phyloP scores from a whole-genome alignment of 2,113 vertebrate genomes.

The Notiomystis cincta region DNA sequence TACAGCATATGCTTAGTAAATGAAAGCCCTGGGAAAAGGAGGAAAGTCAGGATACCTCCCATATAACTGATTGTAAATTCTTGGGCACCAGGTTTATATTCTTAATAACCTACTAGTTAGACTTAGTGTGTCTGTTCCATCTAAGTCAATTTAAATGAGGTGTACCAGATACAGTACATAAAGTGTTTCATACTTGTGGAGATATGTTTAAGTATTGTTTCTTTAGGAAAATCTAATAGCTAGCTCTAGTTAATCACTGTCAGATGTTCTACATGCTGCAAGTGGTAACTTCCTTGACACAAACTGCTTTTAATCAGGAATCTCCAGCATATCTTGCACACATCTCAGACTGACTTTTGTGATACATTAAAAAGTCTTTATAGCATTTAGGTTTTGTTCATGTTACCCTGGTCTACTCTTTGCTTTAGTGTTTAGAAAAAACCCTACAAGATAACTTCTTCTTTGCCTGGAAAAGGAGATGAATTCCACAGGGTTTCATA shows the following conservation, averaged over 20 bases:
- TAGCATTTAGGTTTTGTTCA: neutral
- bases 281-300: constrained; percentile 72
- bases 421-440: neutral
- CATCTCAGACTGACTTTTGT: constrained; percentile 25
- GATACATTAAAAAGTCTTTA: constrained; percentile 4
- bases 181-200: constrained; percentile 78
- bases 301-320: constrained; percentile 69
- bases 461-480: neutral
- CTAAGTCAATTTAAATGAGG: constrained; percentile 86
- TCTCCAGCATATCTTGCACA: constrained; percentile 47
- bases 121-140: constrained; percentile 77
- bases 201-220: constrained; percentile 79
- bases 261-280: constrained; percentile 78
- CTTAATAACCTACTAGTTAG: constrained; percentile 79
- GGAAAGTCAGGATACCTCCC: constrained; percentile 69
- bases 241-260: constrained; percentile 83
- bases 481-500: constrained; percentile 13
- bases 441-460: neutral
- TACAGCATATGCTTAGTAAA: constrained; percentile 74
- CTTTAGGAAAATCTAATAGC: constrained; percentile 81
- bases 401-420: neutral
- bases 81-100: constrained; percentile 80
- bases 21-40: constrained; percentile 64
- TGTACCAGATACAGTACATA: constrained; percentile 80
- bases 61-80: constrained; percentile 84